These are phyloP conservation scores for Brachionus asplanchnoidis DNA, from an alignment of 1,140 invertebrate species.

Conservation along the genomic window DNA sequence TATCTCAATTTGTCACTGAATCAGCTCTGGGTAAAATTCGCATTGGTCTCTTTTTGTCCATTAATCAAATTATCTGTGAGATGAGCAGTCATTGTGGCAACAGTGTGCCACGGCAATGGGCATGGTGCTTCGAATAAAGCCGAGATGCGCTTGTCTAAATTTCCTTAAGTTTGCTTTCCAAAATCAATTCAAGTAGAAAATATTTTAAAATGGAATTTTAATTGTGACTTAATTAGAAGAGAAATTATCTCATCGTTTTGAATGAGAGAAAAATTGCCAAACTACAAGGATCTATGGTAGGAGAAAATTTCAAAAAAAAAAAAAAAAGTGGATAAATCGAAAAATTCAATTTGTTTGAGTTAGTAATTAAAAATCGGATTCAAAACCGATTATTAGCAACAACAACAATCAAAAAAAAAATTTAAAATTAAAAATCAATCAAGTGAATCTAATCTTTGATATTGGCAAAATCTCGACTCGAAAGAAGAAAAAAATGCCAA, in stretches of 20 bases:
- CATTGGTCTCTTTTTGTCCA: neutral
- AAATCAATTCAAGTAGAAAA: slow-evolving; percentile 23
- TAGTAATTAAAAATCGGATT: neutral
- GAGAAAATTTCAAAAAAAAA: neutral
- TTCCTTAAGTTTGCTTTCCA: neutral
- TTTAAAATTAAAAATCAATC: neutral
- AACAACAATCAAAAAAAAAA: neutral
- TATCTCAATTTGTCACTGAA: neutral
- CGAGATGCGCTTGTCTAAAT: neutral
- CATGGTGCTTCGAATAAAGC: neutral
- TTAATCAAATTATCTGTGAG: neutral
- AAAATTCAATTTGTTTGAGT: neutral
- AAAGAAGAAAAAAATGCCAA: neutral
- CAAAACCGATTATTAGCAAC: slow-evolving; percentile 11
- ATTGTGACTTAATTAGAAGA: slow-evolving; percentile 27
- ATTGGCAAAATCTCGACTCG: neutral
- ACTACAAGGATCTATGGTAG: neutral
- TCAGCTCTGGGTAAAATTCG: neutral
- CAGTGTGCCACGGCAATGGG: neutral
- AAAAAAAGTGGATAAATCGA: neutral
- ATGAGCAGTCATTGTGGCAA: neutral
- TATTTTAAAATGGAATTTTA: slow-evolving; percentile 33
- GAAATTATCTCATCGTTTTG: neutral
- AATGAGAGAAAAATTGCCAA: neutral
- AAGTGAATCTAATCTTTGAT: slow-evolving; percentile 7